Base-by-base conservation (phyloP, 2,113 vertebrate genomes). In the Aspiorhynchus laticeps region DNA sequence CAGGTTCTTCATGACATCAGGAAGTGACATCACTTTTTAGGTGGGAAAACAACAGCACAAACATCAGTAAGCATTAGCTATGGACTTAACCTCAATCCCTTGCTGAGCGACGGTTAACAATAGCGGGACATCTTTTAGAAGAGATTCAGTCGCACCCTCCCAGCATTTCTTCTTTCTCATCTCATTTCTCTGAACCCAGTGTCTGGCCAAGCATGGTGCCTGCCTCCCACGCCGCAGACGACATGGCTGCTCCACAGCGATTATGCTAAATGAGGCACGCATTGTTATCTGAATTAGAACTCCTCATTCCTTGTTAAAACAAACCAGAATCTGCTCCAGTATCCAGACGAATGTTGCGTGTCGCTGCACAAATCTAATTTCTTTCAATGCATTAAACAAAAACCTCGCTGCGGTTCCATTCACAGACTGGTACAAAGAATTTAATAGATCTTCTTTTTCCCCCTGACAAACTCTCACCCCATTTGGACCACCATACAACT, bases 231-330 rank as follows among this genome's bases (percentile, higher is more conserved):
- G 31, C 69, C 63, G 78, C 51, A 85, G 83, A 74, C 10, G 21
- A 17, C n/a, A 7, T 7, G 79, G 26, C 51, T 89, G 85, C 63
- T 71, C 43, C 79, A 61, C 19, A 53, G 65, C 56, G 79, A 91
- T 89, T 88, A 88, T 80, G 65, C 74, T 46, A 67, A 81, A 77
- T 43, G 65, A 61, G 63, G 67, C 43, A 41, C 67, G 41, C 85
- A 80, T 85, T 80, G 87, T 89, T 85, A 88, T 90, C 73, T 80
- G 87, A 80, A 85, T 87, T 83, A 80, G 77, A 59, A 73, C 67
- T 46, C 26, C 79, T 48, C 83, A 43, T 82, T 86, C 84, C 5
- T 87, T 88, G 79, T 85, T 81, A 73, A 83, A 88, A 83, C 71
- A 86, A 76, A 85, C 79, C 46, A 53, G 61, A 85, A 15, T 74